phyloP scores from a whole-genome alignment of 2,113 vertebrate species.

The Callorhinus ursinus region DNA sequence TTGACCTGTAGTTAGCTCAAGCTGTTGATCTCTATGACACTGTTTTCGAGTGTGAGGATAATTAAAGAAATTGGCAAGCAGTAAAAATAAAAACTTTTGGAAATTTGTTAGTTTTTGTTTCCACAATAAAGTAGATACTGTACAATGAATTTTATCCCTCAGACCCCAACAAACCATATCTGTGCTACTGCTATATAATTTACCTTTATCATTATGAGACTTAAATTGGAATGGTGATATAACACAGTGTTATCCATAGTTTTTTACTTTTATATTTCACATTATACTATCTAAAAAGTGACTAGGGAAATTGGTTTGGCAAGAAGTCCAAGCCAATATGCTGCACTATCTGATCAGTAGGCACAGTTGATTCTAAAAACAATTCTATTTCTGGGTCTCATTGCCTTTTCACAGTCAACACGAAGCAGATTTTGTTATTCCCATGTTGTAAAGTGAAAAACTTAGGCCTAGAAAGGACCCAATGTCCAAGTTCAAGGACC shows the following conservation, averaged over 20 bases:
- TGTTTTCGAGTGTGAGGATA: neutral
- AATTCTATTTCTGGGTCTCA: neutral
- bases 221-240: neutral
- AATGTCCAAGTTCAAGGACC: neutral
- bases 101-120: slow-evolving; percentile 9
- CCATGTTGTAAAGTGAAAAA: neutral
- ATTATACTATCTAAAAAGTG: neutral
- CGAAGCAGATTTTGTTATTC: neutral
- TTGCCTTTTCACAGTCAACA: neutral
- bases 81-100: neutral
- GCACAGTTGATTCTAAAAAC: neutral
- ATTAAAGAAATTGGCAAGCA: neutral
- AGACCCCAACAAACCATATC: neutral
- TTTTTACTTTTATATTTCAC: slow-evolving; percentile 27
- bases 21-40: neutral
- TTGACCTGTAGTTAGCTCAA: neutral
- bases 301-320: neutral
- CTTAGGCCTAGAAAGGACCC: neutral
- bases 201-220: neutral
- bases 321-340: neutral
- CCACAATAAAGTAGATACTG: neutral
- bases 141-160: neutral
- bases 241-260: neutral
- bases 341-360: neutral
- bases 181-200: neutral